Percentiles rank a stretch among this genome's conserved stretches.
Evolutionary conservation across 1,140 invertebrate genomes (phyloP).

Genomic region (Zaprionus nigranus): DNA sequence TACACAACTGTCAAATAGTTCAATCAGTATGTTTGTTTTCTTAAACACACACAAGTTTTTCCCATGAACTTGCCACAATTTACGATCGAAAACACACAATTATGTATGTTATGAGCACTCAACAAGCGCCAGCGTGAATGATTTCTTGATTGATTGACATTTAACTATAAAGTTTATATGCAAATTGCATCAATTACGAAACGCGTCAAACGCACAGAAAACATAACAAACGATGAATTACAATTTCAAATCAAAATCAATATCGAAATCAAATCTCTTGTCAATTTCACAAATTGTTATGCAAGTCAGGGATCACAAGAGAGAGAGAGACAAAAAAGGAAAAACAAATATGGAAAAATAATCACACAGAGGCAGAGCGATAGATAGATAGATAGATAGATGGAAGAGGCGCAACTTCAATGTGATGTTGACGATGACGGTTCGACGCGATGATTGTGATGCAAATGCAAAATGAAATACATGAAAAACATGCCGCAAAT

Average conservation of each 20-base stretch:
- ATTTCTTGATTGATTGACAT: conserved; percentile 70
- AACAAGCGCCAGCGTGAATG: conserved; percentile 33
- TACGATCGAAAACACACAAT: conserved; percentile 14
- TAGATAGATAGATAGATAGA: not conserved
- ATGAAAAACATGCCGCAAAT: conserved; percentile 44
- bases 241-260: conserved; percentile 47
- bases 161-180: conserved; percentile 44
- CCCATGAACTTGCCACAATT: conserved; percentile 27
- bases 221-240: conserved; percentile 26
- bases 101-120: not conserved
- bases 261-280: conserved; percentile 48
- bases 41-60: not conserved
- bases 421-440: conserved; percentile 43
- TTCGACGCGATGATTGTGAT: conserved; percentile 59
- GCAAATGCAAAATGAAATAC: conserved; percentile 65
- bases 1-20: not conserved
- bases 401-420: conserved; percentile 49
- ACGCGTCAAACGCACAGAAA: conserved; percentile 57
- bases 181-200: conserved; percentile 69
- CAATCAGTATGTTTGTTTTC: not conserved
- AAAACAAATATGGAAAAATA: conserved; percentile 34
- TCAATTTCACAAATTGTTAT: conserved; percentile 24
- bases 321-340: conserved; percentile 3
- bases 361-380: conserved; percentile 18
- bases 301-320: conserved; percentile 25